Percentiles rank a stretch among this genome's conserved stretches.
Evolutionary conservation across 2,888 invertebrate species (phyloP).

Genomic region (Nephrotoma flavescens): DNA sequence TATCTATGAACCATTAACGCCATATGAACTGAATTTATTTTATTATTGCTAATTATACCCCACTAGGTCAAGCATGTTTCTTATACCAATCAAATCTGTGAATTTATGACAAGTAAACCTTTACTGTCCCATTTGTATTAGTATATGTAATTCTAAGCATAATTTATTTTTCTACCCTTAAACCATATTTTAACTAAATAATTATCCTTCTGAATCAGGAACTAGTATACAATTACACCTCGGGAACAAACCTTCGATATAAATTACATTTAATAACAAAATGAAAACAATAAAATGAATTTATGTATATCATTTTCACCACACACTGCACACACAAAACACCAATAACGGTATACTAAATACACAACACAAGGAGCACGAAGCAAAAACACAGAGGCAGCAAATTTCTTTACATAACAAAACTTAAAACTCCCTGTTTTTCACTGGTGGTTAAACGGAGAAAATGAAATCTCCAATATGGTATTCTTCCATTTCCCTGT

Average conservation of each 20-base stretch:
- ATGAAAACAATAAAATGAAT: background rate
- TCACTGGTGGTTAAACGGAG: background rate
- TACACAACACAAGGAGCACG: background rate
- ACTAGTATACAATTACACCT: background rate
- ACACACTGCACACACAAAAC: background rate
- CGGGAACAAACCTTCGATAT: background rate
- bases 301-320: background rate
- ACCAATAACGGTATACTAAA: background rate
- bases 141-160: too few species aligned
- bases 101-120: too few species aligned
- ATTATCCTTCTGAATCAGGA: background rate
- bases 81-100: too few species aligned
- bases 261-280: background rate
- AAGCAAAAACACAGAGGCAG: background rate
- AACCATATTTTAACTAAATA: background rate
- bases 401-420: background rate
- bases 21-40: too few species aligned
- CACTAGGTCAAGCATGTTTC: too few species aligned
- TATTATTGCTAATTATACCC: too few species aligned
- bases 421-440: background rate
- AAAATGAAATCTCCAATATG: background rate
- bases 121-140: too few species aligned
- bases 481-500: background rate
- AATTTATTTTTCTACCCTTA: too few species aligned
- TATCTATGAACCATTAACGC: too few species aligned